Evolutionary conservation across 2,113 vertebrate genomes (phyloP), one percentile per base, ranked within the genome.

Genomic region (Oreochromis aureus): DNA sequence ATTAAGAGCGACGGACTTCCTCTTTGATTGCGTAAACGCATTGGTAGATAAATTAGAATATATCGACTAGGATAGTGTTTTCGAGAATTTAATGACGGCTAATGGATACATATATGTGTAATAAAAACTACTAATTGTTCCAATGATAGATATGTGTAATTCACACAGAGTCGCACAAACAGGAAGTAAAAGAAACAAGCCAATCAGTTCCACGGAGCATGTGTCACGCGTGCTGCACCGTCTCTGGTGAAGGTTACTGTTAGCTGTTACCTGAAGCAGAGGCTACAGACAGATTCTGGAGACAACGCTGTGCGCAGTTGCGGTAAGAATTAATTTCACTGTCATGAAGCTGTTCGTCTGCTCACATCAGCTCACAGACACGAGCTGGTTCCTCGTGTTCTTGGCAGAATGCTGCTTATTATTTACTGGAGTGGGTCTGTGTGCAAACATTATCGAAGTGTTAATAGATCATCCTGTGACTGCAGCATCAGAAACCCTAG

Each of bases 241-340:
- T 71, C 27, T 1, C 9, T 1, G 22, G 5, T 86, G 90, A 92
- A 93, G 92, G 92, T 92, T 10, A 90, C 78, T 6, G n/a, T 5
- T 8, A 61, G 16, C 5, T 15, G 3, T 3, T 36, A 8, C 27
- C 22, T 27, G 39, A 73, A 3, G 39, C 13, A 18, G 39, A 16
- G 7, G 39, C 22, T 66, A n/a, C 18, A 39, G 34, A 66, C 16
- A 2, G 30, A n/a, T 16, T 18, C 7, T 5, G 36, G 36, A 22
- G 24, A 22, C 63, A 0, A 44, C 36, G 36, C 36, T 3, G 69
- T 41, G 22, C 22, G 7, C 36, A 16, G 5, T 2, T 44, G 39
- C 39, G 66, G 66, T 73, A 73, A 73, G 66, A 46, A 46, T 6
- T 10, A 4, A 73, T 16, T 16, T 46, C 66, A 18, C 66, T 4